Percentiles rank a stretch among this genome's conserved stretches.
Conservation (phyloP, 2,888 invertebrate genomes). For the Platycnemis pennipes region DNA sequence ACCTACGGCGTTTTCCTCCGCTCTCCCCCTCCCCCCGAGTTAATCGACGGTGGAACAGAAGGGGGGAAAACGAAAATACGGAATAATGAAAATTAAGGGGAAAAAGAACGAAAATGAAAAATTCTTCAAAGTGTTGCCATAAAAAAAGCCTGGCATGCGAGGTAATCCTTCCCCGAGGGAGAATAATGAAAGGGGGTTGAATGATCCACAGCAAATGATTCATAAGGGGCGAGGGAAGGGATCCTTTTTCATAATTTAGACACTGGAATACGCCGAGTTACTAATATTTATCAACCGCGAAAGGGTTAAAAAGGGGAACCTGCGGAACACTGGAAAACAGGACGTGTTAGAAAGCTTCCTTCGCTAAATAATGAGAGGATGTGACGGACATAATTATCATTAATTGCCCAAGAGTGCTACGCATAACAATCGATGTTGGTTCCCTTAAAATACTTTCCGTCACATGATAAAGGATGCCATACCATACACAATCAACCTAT, state of each 20-base stretch:
- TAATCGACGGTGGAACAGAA: slow-evolving; percentile 17
- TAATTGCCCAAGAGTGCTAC: neutral
- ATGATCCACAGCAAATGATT: slow-evolving; percentile 15
- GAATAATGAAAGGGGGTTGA: neutral
- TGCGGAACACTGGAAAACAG: neutral
- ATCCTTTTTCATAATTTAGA: neutral
- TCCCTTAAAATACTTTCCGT: too few species aligned
- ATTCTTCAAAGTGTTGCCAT: neutral
- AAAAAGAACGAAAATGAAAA: neutral
- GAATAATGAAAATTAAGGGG: neutral
- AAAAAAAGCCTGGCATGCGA: neutral
- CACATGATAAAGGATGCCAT: too few species aligned
- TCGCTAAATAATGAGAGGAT: neutral
- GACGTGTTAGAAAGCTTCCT: neutral
- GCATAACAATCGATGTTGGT: too few species aligned
- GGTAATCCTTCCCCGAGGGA: neutral
- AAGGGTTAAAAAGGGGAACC: neutral
- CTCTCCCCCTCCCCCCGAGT: slow-evolving; percentile 1
- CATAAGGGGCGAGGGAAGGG: neutral
- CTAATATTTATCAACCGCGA: neutral
- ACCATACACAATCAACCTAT: too few species aligned
- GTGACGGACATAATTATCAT: neutral
- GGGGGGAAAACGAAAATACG: neutral
- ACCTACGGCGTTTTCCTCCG: neutral
- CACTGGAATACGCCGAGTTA: neutral